A percentile compares a stretch with the other conserved stretches of the same genome.
phyloP scores from a whole-genome alignment of 2,888 invertebrate genomes.

The Cyaniris semiargus region DNA sequence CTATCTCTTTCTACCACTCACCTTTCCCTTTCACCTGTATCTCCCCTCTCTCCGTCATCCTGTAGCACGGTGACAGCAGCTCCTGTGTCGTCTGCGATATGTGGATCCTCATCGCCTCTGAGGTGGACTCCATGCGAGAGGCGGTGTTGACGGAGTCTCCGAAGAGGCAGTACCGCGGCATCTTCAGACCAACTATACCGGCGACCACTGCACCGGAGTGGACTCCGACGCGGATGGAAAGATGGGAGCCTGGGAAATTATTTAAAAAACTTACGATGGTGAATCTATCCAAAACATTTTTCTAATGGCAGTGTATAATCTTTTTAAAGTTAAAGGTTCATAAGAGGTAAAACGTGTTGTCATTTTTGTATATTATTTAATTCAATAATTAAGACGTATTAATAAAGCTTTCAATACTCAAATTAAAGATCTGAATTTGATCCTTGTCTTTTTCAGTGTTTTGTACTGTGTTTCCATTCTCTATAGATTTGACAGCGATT shows the following conservation, averaged over 20 bases:
- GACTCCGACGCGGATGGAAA: constrained; percentile 91
- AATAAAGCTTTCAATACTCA: no score
- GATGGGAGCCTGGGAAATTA: constrained; percentile 83
- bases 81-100: constrained; percentile 94
- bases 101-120: constrained; percentile 96
- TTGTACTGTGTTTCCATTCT: no score
- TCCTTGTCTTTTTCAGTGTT: no score
- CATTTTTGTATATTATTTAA: no score
- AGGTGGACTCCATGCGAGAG: constrained; percentile 95
- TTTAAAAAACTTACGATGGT: no score
- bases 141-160: constrained; percentile 96
- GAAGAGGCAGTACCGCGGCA: constrained; percentile 93
- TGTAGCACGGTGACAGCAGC: constrained; percentile 86
- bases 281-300: no score
- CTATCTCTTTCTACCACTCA: constrained; percentile 43
- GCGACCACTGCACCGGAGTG: constrained; percentile 96
- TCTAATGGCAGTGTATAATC: no score
- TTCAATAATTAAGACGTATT: no score
- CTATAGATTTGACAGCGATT: no score
- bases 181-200: constrained; percentile 95
- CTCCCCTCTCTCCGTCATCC: constrained; percentile 88
- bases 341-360: no score
- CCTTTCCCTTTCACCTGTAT: constrained; percentile 96
- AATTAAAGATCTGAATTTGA: no score
- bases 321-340: no score